Conservation (phyloP, 1,140 invertebrate species). For the Ceratosolen solmsi region DNA sequence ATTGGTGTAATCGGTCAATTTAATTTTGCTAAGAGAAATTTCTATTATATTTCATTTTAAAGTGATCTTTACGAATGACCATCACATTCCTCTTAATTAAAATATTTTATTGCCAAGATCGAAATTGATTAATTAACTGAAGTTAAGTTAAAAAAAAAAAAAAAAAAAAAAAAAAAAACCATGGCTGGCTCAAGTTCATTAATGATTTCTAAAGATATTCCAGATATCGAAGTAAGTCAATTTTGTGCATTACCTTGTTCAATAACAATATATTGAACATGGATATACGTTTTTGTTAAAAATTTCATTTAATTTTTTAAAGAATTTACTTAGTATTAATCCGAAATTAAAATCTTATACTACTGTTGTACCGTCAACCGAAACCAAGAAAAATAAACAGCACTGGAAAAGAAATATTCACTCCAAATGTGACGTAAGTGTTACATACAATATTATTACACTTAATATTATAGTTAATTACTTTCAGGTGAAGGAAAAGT, state of each 20-base stretch:
- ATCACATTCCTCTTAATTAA: background rate
- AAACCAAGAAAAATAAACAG: conserved; percentile 90
- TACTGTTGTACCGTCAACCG: conserved; percentile 83
- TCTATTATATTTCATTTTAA: no score
- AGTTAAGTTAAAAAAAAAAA: no score
- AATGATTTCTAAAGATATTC: conserved; percentile 77
- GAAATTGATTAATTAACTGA: no score
- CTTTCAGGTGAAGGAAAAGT: background rate
- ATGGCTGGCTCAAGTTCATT: conserved; percentile 55
- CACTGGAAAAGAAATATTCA: conserved; percentile 96
- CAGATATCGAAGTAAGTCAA: conserved; percentile 80
- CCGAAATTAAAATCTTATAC: conserved; percentile 85
- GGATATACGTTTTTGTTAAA: background rate
- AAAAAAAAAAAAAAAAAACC: no score
- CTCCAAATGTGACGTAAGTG: conserved; percentile 87
- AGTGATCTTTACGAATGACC: no score
- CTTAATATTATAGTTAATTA: background rate
- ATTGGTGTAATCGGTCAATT: no score
- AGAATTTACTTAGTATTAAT: conserved; percentile 91
- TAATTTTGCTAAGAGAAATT: no score
- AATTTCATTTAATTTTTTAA: conserved; percentile 56
- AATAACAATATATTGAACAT: no score
- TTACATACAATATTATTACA: background rate
- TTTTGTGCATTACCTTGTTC: background rate
- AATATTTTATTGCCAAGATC: no score